A percentile compares a stretch with the other conserved stretches of the same genome.
Conservation (phyloP, 2,888 invertebrate genomes). For the Spodoptera picta region DNA sequence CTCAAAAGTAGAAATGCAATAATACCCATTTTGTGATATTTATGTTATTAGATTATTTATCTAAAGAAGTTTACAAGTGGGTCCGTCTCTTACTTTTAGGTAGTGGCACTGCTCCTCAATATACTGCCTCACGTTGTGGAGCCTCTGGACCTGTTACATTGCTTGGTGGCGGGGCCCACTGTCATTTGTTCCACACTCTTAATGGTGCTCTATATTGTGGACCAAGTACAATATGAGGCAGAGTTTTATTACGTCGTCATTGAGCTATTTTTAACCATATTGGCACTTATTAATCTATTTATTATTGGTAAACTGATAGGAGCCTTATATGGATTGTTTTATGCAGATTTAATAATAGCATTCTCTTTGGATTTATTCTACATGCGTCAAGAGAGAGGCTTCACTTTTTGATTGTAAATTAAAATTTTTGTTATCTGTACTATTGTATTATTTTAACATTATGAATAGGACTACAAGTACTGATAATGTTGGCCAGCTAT, state of each 20-base stretch:
- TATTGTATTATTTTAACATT: conserved; percentile 53
- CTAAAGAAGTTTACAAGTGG: conserved; percentile 55
- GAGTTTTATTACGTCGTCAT: conserved; percentile 76
- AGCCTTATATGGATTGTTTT: conserved; percentile 80
- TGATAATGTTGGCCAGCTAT: conserved; percentile 36
- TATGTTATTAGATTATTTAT: conserved; percentile 18
- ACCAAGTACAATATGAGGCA: conserved; percentile 81
- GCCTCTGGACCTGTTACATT: conserved; percentile 73
- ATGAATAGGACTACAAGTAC: conserved; percentile 1
- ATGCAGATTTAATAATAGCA: conserved; percentile 78
- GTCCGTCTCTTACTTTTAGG: conserved; percentile 81
- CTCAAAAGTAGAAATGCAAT: not conserved
- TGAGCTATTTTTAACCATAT: conserved; percentile 65
- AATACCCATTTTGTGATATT: conserved; percentile 2
- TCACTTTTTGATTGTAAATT: conserved; percentile 64
- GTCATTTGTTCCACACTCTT: conserved; percentile 77
- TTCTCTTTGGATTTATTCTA: conserved; percentile 76
- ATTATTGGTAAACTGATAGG: conserved; percentile 68
- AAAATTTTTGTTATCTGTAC: conserved; percentile 46
- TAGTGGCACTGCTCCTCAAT: conserved; percentile 83
- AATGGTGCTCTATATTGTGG: conserved; percentile 82
- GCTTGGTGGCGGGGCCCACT: conserved; percentile 80
- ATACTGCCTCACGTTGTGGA: conserved; percentile 80
- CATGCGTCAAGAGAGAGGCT: conserved; percentile 77
- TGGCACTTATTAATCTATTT: conserved; percentile 67